Base-by-base conservation (phyloP, 35 echinoderm and acorn worm species). In the Holothuria glaberrima region DNA sequence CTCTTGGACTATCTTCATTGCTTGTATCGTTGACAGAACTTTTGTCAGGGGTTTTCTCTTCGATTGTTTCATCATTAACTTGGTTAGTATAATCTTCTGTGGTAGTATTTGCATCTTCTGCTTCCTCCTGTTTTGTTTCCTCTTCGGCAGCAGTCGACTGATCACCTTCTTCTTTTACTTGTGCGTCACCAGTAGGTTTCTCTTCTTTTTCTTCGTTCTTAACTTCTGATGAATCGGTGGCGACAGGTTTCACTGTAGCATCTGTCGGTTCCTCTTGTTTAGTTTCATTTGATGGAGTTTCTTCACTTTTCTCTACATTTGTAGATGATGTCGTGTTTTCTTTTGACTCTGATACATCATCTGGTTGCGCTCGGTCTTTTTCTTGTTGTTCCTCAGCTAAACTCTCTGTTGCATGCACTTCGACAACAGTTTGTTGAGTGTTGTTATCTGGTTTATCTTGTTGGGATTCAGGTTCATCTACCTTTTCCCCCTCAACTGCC, bases 391-490 rank as follows among this genome's bases (percentile, higher is more conserved):
- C 12, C 21, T 21, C 22, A 54, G 50, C 16, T 54, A 14, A 54
- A 10, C 12, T 59, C 9, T 82, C 48, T 10, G 48, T 26, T 28
- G 50, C 46, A 29, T 82, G 79, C 22, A 82, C 79, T 82, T 82
- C 79, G 12, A 33, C 79, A 26, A 48, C 48, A 59, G 79, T 33
- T 58, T 56, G 48, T 59, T 82, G 41, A 0, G 79, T 82, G 50
- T 27, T 56, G 5, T 60, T 33, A 0, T 69, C 13, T 0, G 66
- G 0, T 33, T 28, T 6, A 25, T 69, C n/a, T 24, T 16, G 25
- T 27, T 27, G 25, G 25, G 25, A 13, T 4, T 69, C 0, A 10
- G 30, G 0, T 0, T 33, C 34, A 9, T 14, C 74, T 36, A 30
- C 71, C 12, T 6, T 45, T 45, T 9, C 27, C 30, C n/a, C 33